Base-by-base conservation (phyloP, 2,888 invertebrate genomes). In the Spicauda simplicius region DNA sequence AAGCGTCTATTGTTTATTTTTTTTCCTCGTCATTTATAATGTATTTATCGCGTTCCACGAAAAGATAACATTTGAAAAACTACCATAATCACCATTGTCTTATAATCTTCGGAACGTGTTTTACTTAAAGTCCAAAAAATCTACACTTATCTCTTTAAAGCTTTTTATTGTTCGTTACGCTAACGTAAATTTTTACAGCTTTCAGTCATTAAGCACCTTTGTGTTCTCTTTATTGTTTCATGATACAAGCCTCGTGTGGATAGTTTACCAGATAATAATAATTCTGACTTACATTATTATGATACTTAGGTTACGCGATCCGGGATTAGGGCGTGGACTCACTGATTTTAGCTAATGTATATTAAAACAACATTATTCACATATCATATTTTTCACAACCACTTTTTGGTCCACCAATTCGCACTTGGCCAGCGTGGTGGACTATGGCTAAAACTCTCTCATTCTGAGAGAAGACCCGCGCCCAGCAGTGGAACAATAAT, bases 11-110 rank as follows among this genome's bases (percentile, higher is more conserved):
- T 41, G 41, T 41, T 41, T 41, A 41, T 0, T 11, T 41, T 41
- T 41, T 14, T 14, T 11, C 10, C 14, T 14, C 10, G 1, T 14
- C 1, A 14, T 14, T 8, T 37, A 14, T 2, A 14, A 41, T 14
- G 41, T 45, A 45, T 45, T 45, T 45, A 45, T 45, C 45, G n/a
- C n/a, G 69, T 74, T 74, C 71, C 65, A 20, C 53, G 64, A 50
- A 73, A 37, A 57, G 70, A 74, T 72, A 70, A 72, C 58, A 67
- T 68, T 55, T 63, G 71, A 54, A 54, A 65, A 66, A 45, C 66
- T 53, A 68, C 67, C 62, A 68, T 60, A 59, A 59, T 45, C 54
- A 56, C 69, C 56, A 68, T 74, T 73, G 72, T 73, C 19, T 64
- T 59, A 67, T 54, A 69, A 69, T 69, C 54, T 19, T 2, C 25